A percentile compares a stretch with the other conserved stretches of the same genome.
Conservation (phyloP, 1,140 invertebrate genomes). For the Megalonaias nervosa region DNA sequence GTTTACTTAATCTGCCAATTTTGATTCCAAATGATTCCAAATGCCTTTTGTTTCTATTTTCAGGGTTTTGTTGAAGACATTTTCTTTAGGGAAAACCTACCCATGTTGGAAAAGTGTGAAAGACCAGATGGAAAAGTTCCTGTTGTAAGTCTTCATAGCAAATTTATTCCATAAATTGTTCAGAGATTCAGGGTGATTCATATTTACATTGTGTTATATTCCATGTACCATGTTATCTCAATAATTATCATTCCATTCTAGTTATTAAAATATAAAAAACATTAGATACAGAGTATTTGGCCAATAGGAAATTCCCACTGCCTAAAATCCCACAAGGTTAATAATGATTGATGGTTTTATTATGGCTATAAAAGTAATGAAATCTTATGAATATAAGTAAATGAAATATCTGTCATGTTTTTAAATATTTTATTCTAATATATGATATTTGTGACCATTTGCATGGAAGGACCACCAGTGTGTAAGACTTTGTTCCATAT, state of each 20-base stretch:
- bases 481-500: no score
- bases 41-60: conserved; percentile 22
- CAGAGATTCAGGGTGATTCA: conserved; percentile 3
- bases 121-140: conserved; percentile 59
- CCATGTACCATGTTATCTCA: background rate
- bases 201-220: conserved; percentile 3
- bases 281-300: no score
- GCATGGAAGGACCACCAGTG: no score
- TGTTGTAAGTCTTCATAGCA: conserved; percentile 46
- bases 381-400: no score
- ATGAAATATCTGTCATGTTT: no score
- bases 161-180: background rate
- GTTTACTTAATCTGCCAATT: background rate
- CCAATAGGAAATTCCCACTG: no score
- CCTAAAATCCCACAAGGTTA: no score
- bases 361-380: no score
- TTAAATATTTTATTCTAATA: no score
- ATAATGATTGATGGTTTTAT: no score
- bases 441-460: no score
- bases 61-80: conserved; percentile 66
- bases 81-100: conserved; percentile 55
- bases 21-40: background rate
- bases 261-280: background rate
- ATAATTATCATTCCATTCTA: background rate
- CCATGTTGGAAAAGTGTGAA: conserved; percentile 51